phyloP scores from a whole-genome alignment of 2,113 vertebrate species.

The Acanthisitta chloris region DNA sequence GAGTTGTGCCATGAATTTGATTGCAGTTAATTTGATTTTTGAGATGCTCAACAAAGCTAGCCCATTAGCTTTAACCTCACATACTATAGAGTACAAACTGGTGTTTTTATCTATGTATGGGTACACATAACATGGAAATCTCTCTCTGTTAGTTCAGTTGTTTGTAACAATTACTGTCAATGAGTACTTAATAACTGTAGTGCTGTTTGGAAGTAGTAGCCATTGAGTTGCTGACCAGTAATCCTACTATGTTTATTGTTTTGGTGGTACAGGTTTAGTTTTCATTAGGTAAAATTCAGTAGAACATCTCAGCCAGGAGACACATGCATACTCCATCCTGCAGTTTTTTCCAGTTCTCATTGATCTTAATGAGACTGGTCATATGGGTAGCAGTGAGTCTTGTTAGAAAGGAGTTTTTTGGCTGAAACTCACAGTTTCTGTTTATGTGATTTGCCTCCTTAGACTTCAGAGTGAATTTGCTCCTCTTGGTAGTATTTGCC shows the following conservation, averaged over 20 bases:
- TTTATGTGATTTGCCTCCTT: neutral
- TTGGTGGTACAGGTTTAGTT: neutral
- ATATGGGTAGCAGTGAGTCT: neutral
- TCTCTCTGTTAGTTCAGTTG: neutral
- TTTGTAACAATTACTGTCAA: neutral
- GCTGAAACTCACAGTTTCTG: neutral
- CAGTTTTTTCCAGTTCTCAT: neutral
- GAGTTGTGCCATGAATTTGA: constrained; percentile 63
- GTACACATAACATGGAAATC: neutral
- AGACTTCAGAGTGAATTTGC: neutral
- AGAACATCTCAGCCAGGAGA: neutral
- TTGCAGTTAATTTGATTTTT: constrained; percentile 62
- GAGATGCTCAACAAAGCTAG: constrained; percentile 23
- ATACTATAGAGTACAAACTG: neutral
- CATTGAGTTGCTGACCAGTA: neutral
- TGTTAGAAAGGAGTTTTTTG: neutral
- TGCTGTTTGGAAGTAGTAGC: neutral
- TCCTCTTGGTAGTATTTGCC: neutral
- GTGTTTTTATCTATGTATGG: neutral
- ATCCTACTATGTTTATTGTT: neutral
- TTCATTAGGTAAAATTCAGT: constrained; percentile 1
- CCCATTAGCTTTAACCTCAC: constrained; percentile 44
- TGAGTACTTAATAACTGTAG: neutral
- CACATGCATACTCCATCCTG: neutral
- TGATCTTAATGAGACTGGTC: neutral